Conservation (phyloP, 2,797 vertebrate genomes). For the Leptoclinus maculatus region DNA sequence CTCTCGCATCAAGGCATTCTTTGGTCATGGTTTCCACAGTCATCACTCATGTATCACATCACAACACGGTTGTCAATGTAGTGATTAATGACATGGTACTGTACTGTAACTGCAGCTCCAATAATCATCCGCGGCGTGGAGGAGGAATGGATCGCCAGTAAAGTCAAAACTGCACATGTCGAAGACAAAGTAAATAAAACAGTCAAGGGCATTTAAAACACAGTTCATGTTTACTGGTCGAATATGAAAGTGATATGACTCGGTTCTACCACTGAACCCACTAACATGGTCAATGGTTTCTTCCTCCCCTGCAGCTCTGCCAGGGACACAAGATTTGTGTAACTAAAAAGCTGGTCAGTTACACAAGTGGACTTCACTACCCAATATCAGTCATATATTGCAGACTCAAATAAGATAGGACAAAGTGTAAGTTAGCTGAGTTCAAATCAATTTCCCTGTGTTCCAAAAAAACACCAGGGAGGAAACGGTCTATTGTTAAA, state of each 20-base stretch:
- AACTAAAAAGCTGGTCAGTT: neutral
- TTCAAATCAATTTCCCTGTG: neutral
- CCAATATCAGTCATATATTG: neutral
- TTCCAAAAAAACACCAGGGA: neutral
- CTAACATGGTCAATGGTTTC: neutral
- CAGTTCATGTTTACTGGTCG: neutral
- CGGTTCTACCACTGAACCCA: neutral
- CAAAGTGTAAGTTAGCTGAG: neutral
- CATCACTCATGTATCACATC: slow-evolving; percentile 1
- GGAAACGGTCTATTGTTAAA: neutral
- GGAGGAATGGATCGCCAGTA: neutral
- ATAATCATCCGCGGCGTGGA: neutral
- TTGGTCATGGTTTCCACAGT: slow-evolving; percentile 2
- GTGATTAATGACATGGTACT: slow-evolving; percentile 22
- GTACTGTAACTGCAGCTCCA: neutral
- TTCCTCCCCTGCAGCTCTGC: slow-evolving; percentile 1
- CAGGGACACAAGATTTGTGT: neutral
- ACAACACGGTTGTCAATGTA: neutral
- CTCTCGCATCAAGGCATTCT: neutral
- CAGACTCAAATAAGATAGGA: neutral
- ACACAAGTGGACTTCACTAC: slow-evolving; percentile 2
- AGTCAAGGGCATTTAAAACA: neutral
- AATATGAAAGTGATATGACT: neutral
- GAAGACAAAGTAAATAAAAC: slow-evolving; percentile 13
- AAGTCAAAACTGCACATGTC: neutral